These are phyloP conservation scores for Epinotia brunnichana DNA, from an alignment of 2,888 invertebrate species.

Conservation along the genomic window DNA sequence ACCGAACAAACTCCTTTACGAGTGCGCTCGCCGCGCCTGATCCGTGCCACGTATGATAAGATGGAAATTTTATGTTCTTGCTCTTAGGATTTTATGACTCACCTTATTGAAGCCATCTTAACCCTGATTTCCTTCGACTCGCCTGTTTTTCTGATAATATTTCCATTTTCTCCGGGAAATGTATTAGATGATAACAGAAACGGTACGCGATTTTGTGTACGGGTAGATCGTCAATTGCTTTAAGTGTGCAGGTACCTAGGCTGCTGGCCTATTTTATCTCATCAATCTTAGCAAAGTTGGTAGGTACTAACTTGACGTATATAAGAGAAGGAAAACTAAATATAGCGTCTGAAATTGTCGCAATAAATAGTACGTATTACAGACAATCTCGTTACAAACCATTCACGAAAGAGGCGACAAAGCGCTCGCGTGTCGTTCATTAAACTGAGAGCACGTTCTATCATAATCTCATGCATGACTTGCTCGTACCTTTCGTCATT, in stretches of 20 bases:
- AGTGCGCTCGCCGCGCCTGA: constrained; percentile 47
- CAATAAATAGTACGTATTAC: not conserved
- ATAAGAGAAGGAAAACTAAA: not conserved
- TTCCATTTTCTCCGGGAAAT: constrained; percentile 17
- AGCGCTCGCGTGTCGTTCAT: constrained; percentile 4
- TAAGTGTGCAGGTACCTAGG: not conserved
- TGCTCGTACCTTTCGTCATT: constrained; percentile 18
- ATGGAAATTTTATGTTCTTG: constrained; percentile 45
- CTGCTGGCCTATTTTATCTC: no score
- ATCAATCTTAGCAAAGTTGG: not conserved
- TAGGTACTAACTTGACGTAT: not conserved
- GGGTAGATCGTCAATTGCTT: constrained; percentile 6
- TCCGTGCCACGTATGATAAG: constrained; percentile 48
- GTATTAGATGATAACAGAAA: constrained; percentile 2
- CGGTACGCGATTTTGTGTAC: not conserved
- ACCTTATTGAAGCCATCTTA: constrained; percentile 39
- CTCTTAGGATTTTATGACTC: constrained; percentile 44
- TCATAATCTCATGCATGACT: constrained; percentile 26
- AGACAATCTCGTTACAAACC: not conserved
- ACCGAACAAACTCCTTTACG: constrained; percentile 65
- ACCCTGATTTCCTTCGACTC: constrained; percentile 35
- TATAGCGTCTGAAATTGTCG: not conserved
- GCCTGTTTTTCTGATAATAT: constrained; percentile 29
- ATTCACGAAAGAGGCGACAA: constrained; percentile 14
- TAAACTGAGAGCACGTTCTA: constrained; percentile 4